phyloP scores from a whole-genome alignment of 2,113 vertebrate genomes.

The Petroica traversi region DNA sequence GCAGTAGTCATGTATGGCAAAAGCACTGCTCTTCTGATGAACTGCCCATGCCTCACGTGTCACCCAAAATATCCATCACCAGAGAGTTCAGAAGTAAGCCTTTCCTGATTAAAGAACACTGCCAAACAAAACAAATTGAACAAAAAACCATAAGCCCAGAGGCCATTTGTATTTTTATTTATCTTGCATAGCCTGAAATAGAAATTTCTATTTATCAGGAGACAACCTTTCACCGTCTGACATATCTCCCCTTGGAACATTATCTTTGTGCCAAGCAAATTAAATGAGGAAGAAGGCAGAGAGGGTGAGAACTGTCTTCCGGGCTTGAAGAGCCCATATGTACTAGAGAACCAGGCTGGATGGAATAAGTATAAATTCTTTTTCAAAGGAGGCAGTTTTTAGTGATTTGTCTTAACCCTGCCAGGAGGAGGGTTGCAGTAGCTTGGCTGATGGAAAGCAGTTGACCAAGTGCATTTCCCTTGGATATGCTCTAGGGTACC shows the following conservation, averaged over 20 bases:
- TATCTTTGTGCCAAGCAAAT: not conserved
- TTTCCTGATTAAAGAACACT: not conserved
- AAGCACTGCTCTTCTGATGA: constrained; percentile 19
- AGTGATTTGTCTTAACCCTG: not conserved
- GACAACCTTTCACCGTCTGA: not conserved
- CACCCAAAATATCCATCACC: constrained; percentile 66
- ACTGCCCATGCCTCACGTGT: constrained; percentile 19
- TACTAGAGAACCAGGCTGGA: not conserved
- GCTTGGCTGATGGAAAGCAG: not conserved
- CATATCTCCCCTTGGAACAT: not conserved
- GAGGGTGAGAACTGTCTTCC: not conserved
- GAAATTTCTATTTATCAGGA: not conserved
- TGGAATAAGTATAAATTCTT: not conserved
- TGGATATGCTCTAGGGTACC: not conserved
- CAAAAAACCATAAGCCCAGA: not conserved
- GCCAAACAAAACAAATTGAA: not conserved
- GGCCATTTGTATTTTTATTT: constrained; percentile 12
- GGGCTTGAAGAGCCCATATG: not conserved
- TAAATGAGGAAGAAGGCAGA: not conserved
- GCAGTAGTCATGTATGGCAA: constrained; percentile 48
- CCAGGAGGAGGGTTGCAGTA: not conserved
- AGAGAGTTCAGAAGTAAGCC: constrained; percentile 9
- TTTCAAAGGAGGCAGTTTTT: not conserved
- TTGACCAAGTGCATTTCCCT: not conserved
- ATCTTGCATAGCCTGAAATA: not conserved